Evolutionary conservation across 2,888 invertebrate species (phyloP), one percentile per base, ranked within the genome.

Genomic region (Macaria liturata): DNA sequence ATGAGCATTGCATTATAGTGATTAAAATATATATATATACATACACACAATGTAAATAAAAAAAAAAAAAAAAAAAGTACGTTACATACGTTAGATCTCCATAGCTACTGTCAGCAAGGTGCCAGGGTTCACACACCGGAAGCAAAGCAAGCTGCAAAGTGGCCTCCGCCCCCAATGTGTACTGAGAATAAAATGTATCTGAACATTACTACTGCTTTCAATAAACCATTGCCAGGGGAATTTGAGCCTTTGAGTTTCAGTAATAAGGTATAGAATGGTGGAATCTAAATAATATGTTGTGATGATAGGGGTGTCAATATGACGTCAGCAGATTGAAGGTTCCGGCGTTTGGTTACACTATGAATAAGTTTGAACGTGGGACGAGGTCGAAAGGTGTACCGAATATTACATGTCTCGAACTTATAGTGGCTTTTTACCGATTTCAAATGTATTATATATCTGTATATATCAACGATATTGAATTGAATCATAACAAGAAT

Each of bases 71-170:
- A n/a, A n/a, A 53, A 46, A 53, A 9, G 31, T 20, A 20, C 52
- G 53, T 37, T 49, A 43, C 68, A 71, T 75, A 69, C 80, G 34
- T 81, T 84, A 82, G 78, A 82, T 84, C 75, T 80, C 84, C 82
- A 84, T 84, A 80, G 83, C 69, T 77, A 81, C 78, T 32, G 54
- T 61, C 54, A 57, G 59, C 83, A 86, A 88, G 86, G 88, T 86
- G 86, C 81, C 84, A 81, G 64, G 62, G 70, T 84, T 84, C 87
- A 84, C 86, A 86, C 80, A 70, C 83, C 87, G 88, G 88, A 89
- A 85, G 75, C 73, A 63, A 62, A 66, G 78, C 86, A 88, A 88
- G 88, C 88, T 90, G 90, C 88, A 81, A 80, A 77, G 80, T 80
- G 75, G 72, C 76, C 77, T 69, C 65, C 75, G 59, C 72, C 76